Evolutionary conservation across 2,888 invertebrate genomes (phyloP).

Genomic region (Erebia palarica): DNA sequence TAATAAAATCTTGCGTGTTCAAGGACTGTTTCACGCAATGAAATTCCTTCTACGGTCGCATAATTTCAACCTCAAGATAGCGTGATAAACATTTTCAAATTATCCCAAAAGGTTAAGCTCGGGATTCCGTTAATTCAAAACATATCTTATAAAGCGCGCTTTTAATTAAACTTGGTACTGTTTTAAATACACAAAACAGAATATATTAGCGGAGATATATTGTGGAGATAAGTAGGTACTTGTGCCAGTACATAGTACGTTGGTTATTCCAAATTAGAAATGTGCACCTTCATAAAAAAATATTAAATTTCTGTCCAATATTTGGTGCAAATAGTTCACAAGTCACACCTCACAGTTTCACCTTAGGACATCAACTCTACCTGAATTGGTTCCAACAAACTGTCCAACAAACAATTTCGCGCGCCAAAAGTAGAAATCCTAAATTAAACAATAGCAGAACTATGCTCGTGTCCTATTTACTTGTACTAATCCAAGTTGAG

Average conservation of each 20-base stretch:
- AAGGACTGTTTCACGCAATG: slow-evolving; percentile 57
- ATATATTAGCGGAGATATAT: background rate
- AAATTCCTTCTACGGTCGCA: slow-evolving; percentile 37
- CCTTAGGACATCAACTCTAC: background rate
- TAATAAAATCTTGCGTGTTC: slow-evolving; percentile 66
- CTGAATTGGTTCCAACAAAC: background rate
- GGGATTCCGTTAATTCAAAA: slow-evolving; percentile 14
- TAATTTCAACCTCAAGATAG: slow-evolving; percentile 38
- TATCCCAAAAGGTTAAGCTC: slow-evolving; percentile 32
- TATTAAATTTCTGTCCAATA: background rate
- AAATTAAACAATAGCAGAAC: background rate
- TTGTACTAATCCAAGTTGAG: background rate
- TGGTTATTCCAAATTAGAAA: background rate
- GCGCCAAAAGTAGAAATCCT: background rate
- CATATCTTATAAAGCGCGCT: slow-evolving; percentile 5
- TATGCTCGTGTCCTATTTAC: slow-evolving; percentile 1
- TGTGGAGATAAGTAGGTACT: background rate
- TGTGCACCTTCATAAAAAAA: background rate
- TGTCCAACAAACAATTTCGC: background rate
- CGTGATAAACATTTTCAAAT: slow-evolving; percentile 39
- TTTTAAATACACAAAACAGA: slow-evolving; percentile 1
- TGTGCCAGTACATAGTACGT: too few relatives aligned
- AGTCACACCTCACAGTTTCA: background rate
- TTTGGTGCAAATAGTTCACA: background rate
- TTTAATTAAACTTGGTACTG: slow-evolving; percentile 5